A percentile compares a stretch with the other conserved stretches of the same genome.
Evolutionary conservation across 2,797 vertebrate genomes (phyloP).

Genomic region (Pseudotriccus pelzelni): DNA sequence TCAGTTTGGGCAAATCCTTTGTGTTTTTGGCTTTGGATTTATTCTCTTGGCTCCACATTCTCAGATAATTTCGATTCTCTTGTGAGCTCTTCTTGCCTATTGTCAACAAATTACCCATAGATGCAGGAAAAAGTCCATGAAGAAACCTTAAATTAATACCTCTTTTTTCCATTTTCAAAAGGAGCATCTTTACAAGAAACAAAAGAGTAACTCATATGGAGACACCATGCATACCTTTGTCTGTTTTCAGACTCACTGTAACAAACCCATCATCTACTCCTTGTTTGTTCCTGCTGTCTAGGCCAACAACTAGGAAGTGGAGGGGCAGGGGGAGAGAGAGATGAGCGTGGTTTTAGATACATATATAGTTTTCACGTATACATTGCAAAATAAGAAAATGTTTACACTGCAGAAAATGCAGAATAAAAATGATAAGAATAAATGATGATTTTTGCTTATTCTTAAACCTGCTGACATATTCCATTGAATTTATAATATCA

Average conservation of each 20-base stretch:
- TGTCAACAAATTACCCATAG: slow-evolving; percentile 35
- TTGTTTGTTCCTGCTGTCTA: slow-evolving; percentile 83
- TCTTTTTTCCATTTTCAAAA: background rate
- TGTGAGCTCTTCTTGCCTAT: slow-evolving; percentile 87
- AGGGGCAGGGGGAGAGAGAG: background rate
- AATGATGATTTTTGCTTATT: background rate
- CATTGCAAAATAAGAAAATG: background rate
- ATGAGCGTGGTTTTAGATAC: background rate
- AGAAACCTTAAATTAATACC: background rate
- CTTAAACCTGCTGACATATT: background rate
- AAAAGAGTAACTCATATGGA: background rate
- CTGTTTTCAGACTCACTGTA: slow-evolving; percentile 90
- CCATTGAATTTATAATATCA: background rate
- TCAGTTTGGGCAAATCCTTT: slow-evolving; percentile 91
- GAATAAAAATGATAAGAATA: background rate
- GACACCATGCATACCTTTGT: slow-evolving; percentile 83
- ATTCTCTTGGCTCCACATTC: slow-evolving; percentile 91
- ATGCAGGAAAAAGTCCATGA: background rate
- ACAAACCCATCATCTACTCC: slow-evolving; percentile 91
- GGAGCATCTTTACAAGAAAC: background rate
- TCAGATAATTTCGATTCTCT: slow-evolving; percentile 91
- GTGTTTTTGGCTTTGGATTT: slow-evolving; percentile 85
- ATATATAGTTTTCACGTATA: background rate
- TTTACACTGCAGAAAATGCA: background rate
- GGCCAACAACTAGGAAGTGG: slow-evolving; percentile 76